A percentile compares a stretch with the other conserved stretches of the same genome.
Evolutionary conservation across 2,888 invertebrate genomes (phyloP).

Genomic region (Eumerus sabulonum): DNA sequence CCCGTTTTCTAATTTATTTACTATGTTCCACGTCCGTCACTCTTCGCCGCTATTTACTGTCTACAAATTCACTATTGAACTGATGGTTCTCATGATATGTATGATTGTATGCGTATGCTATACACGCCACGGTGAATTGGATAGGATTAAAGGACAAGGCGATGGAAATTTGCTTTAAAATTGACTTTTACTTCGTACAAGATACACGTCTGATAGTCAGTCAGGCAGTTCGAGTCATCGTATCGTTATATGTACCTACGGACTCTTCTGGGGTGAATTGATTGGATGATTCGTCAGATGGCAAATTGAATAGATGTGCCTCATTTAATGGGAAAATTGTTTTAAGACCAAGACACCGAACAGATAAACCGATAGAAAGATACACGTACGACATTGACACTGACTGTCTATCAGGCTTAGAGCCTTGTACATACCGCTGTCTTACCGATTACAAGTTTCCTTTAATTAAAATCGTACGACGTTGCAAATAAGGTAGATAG

Average conservation of each 20-base stretch:
- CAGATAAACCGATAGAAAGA: no score
- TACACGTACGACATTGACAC: neutral
- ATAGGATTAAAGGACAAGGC: slow-evolving; percentile 54
- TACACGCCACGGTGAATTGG: neutral
- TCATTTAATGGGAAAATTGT: slow-evolving; percentile 67
- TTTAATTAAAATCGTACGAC: slow-evolving; percentile 60
- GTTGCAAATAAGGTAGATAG: neutral
- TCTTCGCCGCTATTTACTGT: no score
- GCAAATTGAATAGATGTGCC: slow-evolving; percentile 64
- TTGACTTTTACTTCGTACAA: slow-evolving; percentile 21
- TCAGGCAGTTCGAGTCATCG: neutral
- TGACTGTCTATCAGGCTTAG: slow-evolving; percentile 2
- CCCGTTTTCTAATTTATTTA: slow-evolving; percentile 66
- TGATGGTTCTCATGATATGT: no score
- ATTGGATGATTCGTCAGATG: slow-evolving; percentile 63
- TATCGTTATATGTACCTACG: neutral
- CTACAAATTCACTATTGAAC: no score
- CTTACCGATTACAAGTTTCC: slow-evolving; percentile 28
- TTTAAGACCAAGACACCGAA: slow-evolving; percentile 19
- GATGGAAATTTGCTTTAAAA: slow-evolving; percentile 49
- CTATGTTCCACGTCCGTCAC: slow-evolving; percentile 37
- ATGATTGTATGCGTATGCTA: slow-evolving; percentile 8
- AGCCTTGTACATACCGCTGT: no score
- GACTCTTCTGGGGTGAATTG: slow-evolving; percentile 46
- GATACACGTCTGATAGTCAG: no score